Evolutionary conservation across 2,113 vertebrate genomes (phyloP), one percentile per base, ranked within the genome.

Genomic region (Sander vitreus): DNA sequence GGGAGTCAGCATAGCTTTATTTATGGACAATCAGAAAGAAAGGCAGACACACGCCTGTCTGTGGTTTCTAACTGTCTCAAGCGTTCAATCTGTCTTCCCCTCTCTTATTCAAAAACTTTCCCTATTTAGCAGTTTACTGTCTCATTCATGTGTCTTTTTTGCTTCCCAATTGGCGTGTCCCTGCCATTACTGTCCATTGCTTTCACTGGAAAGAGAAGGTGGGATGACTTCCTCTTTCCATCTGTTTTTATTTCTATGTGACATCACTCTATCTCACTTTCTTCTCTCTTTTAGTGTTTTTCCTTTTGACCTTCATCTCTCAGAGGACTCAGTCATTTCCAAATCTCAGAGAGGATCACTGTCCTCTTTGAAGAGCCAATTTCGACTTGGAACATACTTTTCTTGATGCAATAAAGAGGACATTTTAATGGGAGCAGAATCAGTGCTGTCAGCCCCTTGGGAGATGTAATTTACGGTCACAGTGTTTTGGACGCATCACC

Each of bases 1-100:
- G 25, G 47, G 72, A 92, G 85, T 89, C 84, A 73, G 86, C 83
- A 76, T 53, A 73, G 63, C 76, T 77, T 55, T 69, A 45, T 76
- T 90, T 77, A 84, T 50, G 2, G 71, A 69, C 65, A 51, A 51
- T 73, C 64, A 59, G 43, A 78, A 51, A 53, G 76, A 39, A 63
- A 53, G 53, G 58, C 71, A 67, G 60, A 69, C 36, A 59, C 47
- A 27, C 4, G 3, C 71, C 64, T 21, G 27, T 76, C 60, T 55
- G 30, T 63, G 23, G 30, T 53, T 66, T 75, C 23, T 60, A 16
- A 67, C 16, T 5, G n/a, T 74, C n/a, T 68, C 53, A 53, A 27
- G 0, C 9, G 6, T 68, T 47, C 43, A 67, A 48, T 63, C 25
- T 58, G 2, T 74, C 30, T 50, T 39, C 30, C 21, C 54, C 8